Evolutionary conservation across 1,140 invertebrate species (phyloP).

Genomic region (Anastrepha obliqua): DNA sequence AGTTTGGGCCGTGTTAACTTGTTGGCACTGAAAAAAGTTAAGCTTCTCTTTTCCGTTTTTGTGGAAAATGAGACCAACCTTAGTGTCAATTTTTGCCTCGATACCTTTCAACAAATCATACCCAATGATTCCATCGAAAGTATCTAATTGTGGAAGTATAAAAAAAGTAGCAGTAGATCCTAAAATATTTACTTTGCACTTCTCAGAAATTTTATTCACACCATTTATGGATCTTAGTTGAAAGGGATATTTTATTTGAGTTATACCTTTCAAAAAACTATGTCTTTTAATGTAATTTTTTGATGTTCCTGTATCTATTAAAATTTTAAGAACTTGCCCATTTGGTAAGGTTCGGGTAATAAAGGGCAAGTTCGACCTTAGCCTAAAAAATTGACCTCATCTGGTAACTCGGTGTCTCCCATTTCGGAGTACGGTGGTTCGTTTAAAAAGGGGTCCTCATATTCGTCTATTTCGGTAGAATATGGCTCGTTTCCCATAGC

Average conservation of each 20-base stretch:
- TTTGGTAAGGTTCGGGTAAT: too few relatives aligned
- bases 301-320: conserved; percentile 32
- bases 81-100: conserved; percentile 34
- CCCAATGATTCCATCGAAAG: conserved; percentile 55
- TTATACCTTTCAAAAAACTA: conserved; percentile 23
- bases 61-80: conserved; percentile 37
- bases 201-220: conserved; percentile 25
- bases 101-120: conserved; percentile 51
- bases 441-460: neutral
- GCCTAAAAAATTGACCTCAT: neutral
- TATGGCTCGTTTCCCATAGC: neutral
- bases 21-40: conserved; percentile 24
- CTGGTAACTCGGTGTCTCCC: neutral
- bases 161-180: conserved; percentile 31
- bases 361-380: too few relatives aligned
- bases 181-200: conserved; percentile 51
- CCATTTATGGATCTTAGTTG: conserved; percentile 53
- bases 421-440: neutral
- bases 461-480: neutral
- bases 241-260: conserved; percentile 7
- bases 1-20: conserved; percentile 30
- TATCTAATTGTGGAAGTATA: conserved; percentile 30
- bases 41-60: conserved; percentile 39
- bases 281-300: conserved; percentile 48
- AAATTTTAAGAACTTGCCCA: conserved; percentile 14